Percentiles rank a stretch among this genome's conserved stretches.
phyloP scores from a whole-genome alignment of 2,797 vertebrate genomes.

The Scomberomorus guttatus region DNA sequence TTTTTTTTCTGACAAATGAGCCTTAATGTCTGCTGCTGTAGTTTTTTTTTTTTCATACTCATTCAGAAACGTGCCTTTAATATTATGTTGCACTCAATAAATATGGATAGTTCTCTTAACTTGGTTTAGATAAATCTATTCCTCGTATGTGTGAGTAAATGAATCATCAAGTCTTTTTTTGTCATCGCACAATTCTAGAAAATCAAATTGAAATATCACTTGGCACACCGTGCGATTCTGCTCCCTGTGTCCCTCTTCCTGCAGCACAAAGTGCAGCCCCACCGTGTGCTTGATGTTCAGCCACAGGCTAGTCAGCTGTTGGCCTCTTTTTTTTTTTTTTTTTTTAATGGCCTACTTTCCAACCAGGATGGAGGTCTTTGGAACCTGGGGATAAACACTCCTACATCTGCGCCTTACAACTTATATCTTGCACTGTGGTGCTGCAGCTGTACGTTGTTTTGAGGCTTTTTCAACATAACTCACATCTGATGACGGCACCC shows the following conservation, averaged over 20 bases:
- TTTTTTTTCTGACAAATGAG: conserved; percentile 7
- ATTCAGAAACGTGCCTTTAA: conserved; percentile 13
- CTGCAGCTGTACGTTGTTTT: conserved; percentile 34
- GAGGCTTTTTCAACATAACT: conserved; percentile 19
- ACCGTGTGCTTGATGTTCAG: conserved; percentile 71
- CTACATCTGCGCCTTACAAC: conserved; percentile 54
- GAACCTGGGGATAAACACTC: conserved; percentile 69
- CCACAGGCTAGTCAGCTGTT: conserved; percentile 82
- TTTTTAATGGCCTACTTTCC: conserved; percentile 76
- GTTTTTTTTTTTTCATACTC: neutral
- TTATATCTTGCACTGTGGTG: conserved; percentile 17
- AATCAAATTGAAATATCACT: conserved; percentile 53
- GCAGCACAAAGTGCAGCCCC: conserved; percentile 63
- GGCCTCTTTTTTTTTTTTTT: conserved; percentile 56
- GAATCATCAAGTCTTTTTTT: conserved; percentile 11
- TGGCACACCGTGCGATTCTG: conserved; percentile 37
- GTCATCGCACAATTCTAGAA: conserved; percentile 29
- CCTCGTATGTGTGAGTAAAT: conserved; percentile 6
- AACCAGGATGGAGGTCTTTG: conserved; percentile 58
- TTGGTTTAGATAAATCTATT: conserved; percentile 17
- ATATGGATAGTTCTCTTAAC: neutral
- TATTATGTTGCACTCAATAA: neutral
- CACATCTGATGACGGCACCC: conserved; percentile 15
- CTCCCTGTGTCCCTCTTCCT: conserved; percentile 44
- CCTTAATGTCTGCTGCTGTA: neutral